These are phyloP conservation scores for Bugula neritina DNA, from an alignment of 2,888 invertebrate species.

Conservation along the genomic window DNA sequence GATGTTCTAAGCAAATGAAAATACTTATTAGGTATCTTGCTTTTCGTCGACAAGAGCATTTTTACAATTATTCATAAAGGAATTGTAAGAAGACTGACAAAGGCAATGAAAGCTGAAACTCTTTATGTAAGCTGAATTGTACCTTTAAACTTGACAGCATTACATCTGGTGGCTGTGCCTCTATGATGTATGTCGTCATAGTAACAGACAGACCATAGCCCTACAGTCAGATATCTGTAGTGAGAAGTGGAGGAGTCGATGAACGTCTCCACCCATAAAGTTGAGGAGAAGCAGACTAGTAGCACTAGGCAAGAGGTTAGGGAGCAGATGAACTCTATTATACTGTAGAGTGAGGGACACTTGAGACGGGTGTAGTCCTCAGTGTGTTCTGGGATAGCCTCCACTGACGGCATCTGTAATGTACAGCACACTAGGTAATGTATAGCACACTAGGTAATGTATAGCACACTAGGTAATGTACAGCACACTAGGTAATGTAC, in stretches of 20 bases:
- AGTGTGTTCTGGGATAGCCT: not conserved
- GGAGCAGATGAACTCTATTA: not conserved
- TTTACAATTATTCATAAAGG: too few species aligned
- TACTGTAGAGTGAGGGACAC: slow-evolving; percentile 11
- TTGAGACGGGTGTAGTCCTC: not conserved
- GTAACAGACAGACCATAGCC: slow-evolving; percentile 9
- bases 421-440: too few species aligned
- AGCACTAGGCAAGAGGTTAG: not conserved
- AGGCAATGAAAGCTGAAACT: too few species aligned
- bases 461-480: too few species aligned
- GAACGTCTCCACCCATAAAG: slow-evolving; percentile 22
- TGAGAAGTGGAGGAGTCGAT: not conserved
- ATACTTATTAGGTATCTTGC: too few species aligned
- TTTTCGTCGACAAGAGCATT: too few species aligned
- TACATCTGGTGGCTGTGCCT: not conserved
- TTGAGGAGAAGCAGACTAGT: not conserved
- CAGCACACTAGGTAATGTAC: too few species aligned
- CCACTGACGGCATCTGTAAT: slow-evolving; percentile 5
- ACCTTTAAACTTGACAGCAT: slow-evolving; percentile 14
- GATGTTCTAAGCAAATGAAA: too few species aligned
- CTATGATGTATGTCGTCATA: not conserved
- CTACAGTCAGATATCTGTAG: slow-evolving; percentile 4
- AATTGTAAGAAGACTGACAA: too few species aligned
- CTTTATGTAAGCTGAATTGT: too few species aligned
- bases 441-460: too few species aligned